Base-by-base conservation (phyloP, 2,113 vertebrate species). In the Ceyx cyanopectus region DNA sequence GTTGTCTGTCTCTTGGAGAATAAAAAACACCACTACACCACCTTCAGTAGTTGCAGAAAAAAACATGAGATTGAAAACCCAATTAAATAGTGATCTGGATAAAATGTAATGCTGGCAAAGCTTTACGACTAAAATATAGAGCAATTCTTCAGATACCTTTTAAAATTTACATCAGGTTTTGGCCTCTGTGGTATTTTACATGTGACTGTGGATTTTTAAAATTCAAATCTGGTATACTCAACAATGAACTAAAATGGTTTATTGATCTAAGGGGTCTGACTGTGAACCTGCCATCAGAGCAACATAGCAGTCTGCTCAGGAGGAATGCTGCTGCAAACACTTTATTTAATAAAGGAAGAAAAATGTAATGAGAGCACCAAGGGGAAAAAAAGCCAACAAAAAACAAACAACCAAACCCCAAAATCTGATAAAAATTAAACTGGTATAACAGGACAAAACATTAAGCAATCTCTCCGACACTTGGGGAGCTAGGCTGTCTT, bases 161-260 rank as follows among this genome's bases (percentile, higher is more conserved):
- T 84, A 67, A 80, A 88, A 90, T 84, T 74, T 85, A 43, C 58
- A 85, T 86, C 89, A 76, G 40, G 58, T 94, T 91, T 90, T 89
- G 78, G 74, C 53, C 77, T 76, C 63, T 81, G 54, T 54, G 41
- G 43, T 93, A 81, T 87, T 70, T 23, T 54, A 92, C 95, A 69
- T 62, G 79, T 9, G 6, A 90, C 37, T 45, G 56, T 69, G 76
- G 95, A 73, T 85, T 76, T 91, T 89, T 81, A 84, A 95, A 95
- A 95, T 92, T 94, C 81, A 95, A 76, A 94, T 80, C 88, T 94
- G 46, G 91, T 91, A 83, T 85, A 73, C 73, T 89, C 43, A 96
- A 81, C 43, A 92, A 66, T 83, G 90, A 87, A 92, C 83, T 62
- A 34, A 87, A 87, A 62, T 67, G 60, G 82, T 78, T 92, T 95